phyloP scores from a whole-genome alignment of 2,888 invertebrate species.

The Camptogramma bilineatum region DNA sequence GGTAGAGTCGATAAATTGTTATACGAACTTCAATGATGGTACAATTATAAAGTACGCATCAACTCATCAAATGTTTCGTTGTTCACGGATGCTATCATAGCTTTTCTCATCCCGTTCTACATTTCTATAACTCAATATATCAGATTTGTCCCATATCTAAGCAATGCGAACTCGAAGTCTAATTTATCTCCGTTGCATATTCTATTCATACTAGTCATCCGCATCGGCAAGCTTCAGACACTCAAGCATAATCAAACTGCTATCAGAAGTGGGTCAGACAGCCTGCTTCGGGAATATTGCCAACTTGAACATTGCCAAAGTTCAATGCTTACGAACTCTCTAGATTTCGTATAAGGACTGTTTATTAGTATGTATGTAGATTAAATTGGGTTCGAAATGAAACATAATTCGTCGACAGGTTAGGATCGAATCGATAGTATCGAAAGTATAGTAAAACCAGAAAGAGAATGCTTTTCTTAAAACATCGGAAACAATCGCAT shows the following conservation, averaged over 20 bases:
- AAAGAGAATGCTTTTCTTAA: too few relatives aligned
- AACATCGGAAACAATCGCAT: too few relatives aligned
- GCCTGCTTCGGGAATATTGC: constrained; percentile 51
- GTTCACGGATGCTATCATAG: constrained; percentile 9
- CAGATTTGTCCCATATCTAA: constrained; percentile 7
- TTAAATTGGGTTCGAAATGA: neutral
- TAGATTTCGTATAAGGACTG: constrained; percentile 23
- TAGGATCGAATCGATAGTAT: neutral
- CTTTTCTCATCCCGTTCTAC: neutral
- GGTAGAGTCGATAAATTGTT: constrained; percentile 14
- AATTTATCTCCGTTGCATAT: constrained; percentile 16
- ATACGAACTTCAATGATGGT: constrained; percentile 1
- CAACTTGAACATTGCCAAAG: constrained; percentile 51
- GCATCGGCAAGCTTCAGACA: constrained; percentile 6
- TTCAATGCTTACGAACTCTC: constrained; percentile 43
- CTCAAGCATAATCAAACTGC: constrained; percentile 31
- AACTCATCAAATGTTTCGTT: constrained; percentile 20
- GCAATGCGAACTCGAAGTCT: constrained; percentile 8
- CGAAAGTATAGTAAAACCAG: too few relatives aligned
- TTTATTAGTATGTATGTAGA: neutral
- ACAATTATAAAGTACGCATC: constrained; percentile 22
- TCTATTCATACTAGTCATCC: constrained; percentile 24
- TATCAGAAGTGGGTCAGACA: constrained; percentile 50
- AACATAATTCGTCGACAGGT: constrained; percentile 5
- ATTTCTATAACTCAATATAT: constrained; percentile 4